Conservation (phyloP, 2,888 invertebrate species). For the Apamea monoglypha region DNA sequence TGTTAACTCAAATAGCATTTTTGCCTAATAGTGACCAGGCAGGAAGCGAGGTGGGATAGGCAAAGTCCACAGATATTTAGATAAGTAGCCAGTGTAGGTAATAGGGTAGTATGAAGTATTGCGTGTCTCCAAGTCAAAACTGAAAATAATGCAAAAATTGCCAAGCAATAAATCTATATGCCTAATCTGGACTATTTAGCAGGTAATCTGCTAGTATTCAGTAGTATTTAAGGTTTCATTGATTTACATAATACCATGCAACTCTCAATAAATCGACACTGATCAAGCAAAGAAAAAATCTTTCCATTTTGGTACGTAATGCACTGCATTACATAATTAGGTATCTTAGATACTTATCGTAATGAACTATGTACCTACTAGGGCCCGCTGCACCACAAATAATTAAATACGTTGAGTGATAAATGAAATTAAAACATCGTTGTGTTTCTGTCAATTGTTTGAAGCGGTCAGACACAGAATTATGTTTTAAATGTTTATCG, state of each 20-base stretch:
- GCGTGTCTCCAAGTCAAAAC: slow-evolving; percentile 15
- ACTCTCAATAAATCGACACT: neutral
- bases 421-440: neutral
- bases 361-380: neutral
- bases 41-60: neutral
- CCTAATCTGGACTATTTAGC: neutral
- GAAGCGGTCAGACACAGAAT: neutral
- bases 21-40: neutral
- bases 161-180: neutral
- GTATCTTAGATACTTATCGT: neutral
- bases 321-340: neutral
- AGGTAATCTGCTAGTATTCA: neutral
- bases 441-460: neutral
- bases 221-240: neutral
- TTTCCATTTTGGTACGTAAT: neutral
- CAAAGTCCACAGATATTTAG: slow-evolving; percentile 9
- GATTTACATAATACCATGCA: neutral
- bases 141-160: neutral
- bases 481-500: neutral
- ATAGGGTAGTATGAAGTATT: neutral
- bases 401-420: neutral
- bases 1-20: neutral
- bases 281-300: neutral
- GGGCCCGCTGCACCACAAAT: neutral
- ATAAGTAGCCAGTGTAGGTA: slow-evolving; percentile 1